Evolutionary conservation across 1,140 invertebrate genomes (phyloP).

Genomic region (Rhopalosiphum maidis): DNA sequence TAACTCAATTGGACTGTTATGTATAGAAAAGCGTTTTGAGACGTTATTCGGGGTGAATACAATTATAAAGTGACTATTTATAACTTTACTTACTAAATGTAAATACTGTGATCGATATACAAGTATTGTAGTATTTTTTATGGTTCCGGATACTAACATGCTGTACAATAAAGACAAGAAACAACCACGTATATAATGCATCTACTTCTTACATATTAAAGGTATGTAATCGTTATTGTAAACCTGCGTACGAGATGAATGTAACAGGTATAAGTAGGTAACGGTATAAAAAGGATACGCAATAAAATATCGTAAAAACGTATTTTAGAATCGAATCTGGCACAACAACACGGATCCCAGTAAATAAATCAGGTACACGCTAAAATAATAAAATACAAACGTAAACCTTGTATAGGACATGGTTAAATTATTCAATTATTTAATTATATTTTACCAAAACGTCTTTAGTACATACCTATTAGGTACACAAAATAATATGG

Average conservation of each 20-base stretch:
- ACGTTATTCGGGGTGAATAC: neutral
- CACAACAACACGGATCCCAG: conserved; percentile 59
- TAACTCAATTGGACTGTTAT: neutral
- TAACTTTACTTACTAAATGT: neutral
- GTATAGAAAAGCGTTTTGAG: neutral
- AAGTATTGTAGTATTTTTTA: neutral
- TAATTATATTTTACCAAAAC: neutral
- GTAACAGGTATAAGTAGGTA: conserved; percentile 2
- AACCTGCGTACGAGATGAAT: neutral
- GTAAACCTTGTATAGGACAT: neutral
- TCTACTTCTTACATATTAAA: neutral
- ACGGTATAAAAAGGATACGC: conserved; percentile 61
- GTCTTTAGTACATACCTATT: neutral
- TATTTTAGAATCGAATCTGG: conserved; percentile 52
- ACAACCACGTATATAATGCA: neutral
- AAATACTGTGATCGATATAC: neutral
- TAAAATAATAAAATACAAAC: conserved; percentile 57
- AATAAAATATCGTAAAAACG: conserved; percentile 60
- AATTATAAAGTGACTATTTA: neutral
- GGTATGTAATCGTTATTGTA: neutral
- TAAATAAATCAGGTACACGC: conserved; percentile 61
- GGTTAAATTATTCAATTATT: neutral
- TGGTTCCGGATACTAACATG: neutral
- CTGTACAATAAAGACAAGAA: neutral
- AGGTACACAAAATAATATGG: neutral